These are phyloP conservation scores for Enteromius trimaculatus DNA, from an alignment of 2,797 vertebrate genomes.

Conservation along the genomic window DNA sequence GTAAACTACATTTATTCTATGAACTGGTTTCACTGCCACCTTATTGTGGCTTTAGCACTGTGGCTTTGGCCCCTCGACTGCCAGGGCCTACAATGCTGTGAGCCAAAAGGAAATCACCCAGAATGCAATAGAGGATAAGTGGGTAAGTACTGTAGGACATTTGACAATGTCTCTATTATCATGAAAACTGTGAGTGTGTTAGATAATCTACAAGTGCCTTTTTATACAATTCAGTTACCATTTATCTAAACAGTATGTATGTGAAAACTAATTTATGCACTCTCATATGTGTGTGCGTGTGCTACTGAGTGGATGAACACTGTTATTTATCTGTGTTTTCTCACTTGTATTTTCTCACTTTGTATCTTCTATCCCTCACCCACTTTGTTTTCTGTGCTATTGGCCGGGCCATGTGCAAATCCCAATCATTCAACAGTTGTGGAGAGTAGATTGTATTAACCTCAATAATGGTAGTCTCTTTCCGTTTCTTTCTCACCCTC, in stretches of 20 bases:
- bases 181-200: not conserved
- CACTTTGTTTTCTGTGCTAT: conserved; percentile 70
- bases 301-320: conserved; percentile 45
- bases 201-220: not conserved
- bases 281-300: conserved; percentile 43
- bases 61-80: conserved; percentile 60
- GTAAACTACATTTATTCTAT: conserved; percentile 40
- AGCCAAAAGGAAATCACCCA: conserved; percentile 71
- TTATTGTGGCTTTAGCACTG: conserved; percentile 64
- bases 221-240: not conserved
- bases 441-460: conserved; percentile 99
- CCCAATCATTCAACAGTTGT: conserved; percentile 99
- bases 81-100: conserved; percentile 71
- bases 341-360: conserved; percentile 55
- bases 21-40: conserved; percentile 58
- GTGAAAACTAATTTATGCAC: conserved; percentile 40
- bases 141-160: conserved; percentile 77
- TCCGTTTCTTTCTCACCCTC: conserved; percentile 99
- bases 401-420: conserved; percentile 97
- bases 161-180: conserved; percentile 11
- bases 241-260: not conserved
- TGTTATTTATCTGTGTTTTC: conserved; percentile 53
- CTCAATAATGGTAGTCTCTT: conserved; percentile 99
- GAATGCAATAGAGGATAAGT: conserved; percentile 57
- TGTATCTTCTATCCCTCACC: conserved; percentile 54